Evolutionary conservation across 2,113 vertebrate species (phyloP).

Genomic region (Capricornis sumatraensis): DNA sequence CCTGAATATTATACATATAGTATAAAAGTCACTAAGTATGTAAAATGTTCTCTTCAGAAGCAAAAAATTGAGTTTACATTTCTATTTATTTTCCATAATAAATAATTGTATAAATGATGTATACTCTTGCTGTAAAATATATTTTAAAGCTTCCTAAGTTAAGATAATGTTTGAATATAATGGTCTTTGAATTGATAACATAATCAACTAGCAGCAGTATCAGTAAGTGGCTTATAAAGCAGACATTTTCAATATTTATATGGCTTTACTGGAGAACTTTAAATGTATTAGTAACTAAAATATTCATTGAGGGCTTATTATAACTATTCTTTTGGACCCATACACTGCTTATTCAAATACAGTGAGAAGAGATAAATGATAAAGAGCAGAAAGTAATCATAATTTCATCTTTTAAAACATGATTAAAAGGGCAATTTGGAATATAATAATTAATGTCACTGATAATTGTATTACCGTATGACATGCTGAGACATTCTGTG

Average conservation of each 20-base stretch:
- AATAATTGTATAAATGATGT: not conserved
- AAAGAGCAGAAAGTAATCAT: constrained; percentile 40
- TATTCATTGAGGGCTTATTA: constrained; percentile 12
- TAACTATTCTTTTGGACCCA: constrained; percentile 4
- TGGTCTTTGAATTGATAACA: not conserved
- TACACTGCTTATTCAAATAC: constrained; percentile 9
- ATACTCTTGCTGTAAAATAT: not conserved
- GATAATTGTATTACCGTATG: constrained; percentile 49
- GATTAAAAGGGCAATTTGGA: constrained; percentile 63
- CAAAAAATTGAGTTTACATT: not conserved
- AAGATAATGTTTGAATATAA: not conserved
- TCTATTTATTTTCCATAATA: not conserved
- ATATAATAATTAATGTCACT: constrained; percentile 60
- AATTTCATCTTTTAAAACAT: constrained; percentile 49
- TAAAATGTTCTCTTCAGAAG: not conserved
- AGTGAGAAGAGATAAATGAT: constrained; percentile 39
- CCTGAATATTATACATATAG: not conserved
- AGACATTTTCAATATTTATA: constrained; percentile 38
- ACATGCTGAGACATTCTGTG: constrained; percentile 49
- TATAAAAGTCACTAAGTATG: not conserved
- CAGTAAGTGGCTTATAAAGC: not conserved
- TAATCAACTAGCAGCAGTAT: not conserved
- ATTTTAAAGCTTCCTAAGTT: not conserved
- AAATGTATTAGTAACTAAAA: constrained; percentile 36
- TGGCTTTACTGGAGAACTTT: not conserved